Conservation (phyloP, 2,888 invertebrate species). For the Mellilla xanthometata region DNA sequence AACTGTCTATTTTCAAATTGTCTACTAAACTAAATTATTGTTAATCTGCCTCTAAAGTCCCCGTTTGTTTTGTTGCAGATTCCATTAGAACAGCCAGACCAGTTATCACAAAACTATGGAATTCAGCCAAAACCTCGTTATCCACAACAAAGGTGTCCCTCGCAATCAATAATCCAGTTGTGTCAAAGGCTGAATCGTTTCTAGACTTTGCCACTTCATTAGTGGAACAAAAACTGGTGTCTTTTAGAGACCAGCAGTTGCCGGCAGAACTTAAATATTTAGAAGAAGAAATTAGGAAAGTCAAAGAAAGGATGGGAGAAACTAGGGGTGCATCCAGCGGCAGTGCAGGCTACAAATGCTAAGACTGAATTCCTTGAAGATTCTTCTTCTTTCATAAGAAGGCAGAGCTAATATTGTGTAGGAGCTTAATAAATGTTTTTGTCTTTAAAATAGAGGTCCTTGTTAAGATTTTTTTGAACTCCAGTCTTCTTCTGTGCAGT, state of each 20-base stretch:
- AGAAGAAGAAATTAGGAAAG: slow-evolving; percentile 52
- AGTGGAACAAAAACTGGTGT: slow-evolving; percentile 39
- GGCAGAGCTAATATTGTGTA: too few relatives aligned
- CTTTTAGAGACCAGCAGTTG: slow-evolving; percentile 49
- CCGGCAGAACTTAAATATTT: slow-evolving; percentile 55
- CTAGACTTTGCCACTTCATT: slow-evolving; percentile 35
- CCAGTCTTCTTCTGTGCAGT: too few relatives aligned
- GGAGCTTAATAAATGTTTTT: too few relatives aligned
- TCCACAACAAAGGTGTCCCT: slow-evolving; percentile 44
- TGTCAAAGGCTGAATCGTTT: slow-evolving; percentile 47
- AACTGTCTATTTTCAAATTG: too few relatives aligned
- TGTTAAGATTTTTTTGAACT: too few relatives aligned
- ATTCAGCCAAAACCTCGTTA: slow-evolving; percentile 43
- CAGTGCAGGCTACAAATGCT: too few relatives aligned
- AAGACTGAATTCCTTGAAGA: too few relatives aligned
- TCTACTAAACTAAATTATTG: too few relatives aligned
- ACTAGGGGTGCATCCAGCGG: too few relatives aligned
- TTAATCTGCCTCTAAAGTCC: too few relatives aligned
- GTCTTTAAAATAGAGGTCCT: too few relatives aligned
- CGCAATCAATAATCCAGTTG: slow-evolving; percentile 49
- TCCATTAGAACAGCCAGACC: slow-evolving; percentile 60
- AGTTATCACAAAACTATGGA: slow-evolving; percentile 53
- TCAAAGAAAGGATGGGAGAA: slow-evolving; percentile 41
- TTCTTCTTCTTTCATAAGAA: too few relatives aligned
- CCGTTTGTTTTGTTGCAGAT: slow-evolving; percentile 68